Percentiles rank a stretch among this genome's conserved stretches.
Conservation (phyloP, 2,797 vertebrate genomes). For the Passerculus sandwichensis region DNA sequence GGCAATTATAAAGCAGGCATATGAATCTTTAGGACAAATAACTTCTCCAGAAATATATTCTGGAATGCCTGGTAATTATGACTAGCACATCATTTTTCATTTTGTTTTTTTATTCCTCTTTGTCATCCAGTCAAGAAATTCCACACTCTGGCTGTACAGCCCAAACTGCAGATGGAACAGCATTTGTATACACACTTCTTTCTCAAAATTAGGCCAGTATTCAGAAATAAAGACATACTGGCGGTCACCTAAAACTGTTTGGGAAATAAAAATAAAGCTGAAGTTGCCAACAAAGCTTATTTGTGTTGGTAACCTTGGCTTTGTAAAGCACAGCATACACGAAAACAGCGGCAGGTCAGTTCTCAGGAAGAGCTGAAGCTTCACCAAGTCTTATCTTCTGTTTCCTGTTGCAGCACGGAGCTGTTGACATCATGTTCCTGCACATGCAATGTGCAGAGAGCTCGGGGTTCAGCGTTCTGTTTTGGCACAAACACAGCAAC, state of each 20-base stretch:
- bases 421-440: slow-evolving; percentile 54
- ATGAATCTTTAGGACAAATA: slow-evolving; percentile 27
- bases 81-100: background rate
- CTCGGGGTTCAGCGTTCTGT: background rate
- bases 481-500: slow-evolving; percentile 22
- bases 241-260: background rate
- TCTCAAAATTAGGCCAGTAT: background rate
- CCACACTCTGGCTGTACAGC: background rate
- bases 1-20: background rate
- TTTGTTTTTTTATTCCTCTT: slow-evolving; percentile 18
- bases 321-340: background rate
- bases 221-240: background rate
- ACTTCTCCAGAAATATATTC: background rate
- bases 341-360: background rate
- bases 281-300: background rate
- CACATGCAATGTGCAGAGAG: slow-evolving; percentile 21
- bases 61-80: slow-evolving; percentile 20
- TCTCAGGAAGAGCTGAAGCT: slow-evolving; percentile 46
- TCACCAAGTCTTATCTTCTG: slow-evolving; percentile 38
- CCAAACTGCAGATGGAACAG: background rate
- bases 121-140: background rate
- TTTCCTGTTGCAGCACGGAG: slow-evolving; percentile 47
- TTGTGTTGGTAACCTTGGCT: background rate
- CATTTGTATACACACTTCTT: background rate
- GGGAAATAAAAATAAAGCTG: background rate